Evolutionary conservation across 2,888 invertebrate species (phyloP), one percentile per base, ranked within the genome.

Genomic region (Anoplius nigerrimus): DNA sequence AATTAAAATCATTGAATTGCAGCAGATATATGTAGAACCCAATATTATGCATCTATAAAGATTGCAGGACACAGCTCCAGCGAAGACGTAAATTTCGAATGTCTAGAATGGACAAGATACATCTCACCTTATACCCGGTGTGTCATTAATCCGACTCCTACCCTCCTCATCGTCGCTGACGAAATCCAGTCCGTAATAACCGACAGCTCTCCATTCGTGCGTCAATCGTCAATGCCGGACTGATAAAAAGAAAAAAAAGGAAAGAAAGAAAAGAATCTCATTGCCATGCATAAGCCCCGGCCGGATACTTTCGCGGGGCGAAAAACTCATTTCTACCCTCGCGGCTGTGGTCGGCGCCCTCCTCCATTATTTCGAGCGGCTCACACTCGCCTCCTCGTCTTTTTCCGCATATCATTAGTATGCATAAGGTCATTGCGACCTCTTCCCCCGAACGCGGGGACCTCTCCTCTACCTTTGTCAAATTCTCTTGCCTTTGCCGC

Each of bases 281-380:
- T 69, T 69, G 69, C 61, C 61, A 69, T 69, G 69, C 65, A 69
- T 69, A 69, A 69, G 61, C 61, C 61, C 53, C 24, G 21, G 18
- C 16, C 53, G 52, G 34, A 48, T 53, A 58, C 46, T 53, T 60
- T 65, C 57, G 61, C 60, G 8, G 34, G 60, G 55, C 21, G 51
- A 45, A 55, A 55, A 62, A 57, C 62, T 57, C 54, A 56, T 51
- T 60, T 59, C 65, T 45, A n/a, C n/a, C n/a, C n/a, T n/a, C n/a
- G n/a, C n/a, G n/a, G n/a, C n/a, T n/a, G n/a, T n/a, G n/a, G n/a
- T 13, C 34, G 34, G 11, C 43, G 45, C 57, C 18, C 18, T 42
- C 53, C 52, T 16, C 65, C 42, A 65, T 61, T 69, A 65, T 65
- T 69, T 65, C 61, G 60, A 61, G 61, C 52, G 57, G 43, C 22